phyloP scores from a whole-genome alignment of 1,140 invertebrate genomes.

The Hypsibius dujardini region DNA sequence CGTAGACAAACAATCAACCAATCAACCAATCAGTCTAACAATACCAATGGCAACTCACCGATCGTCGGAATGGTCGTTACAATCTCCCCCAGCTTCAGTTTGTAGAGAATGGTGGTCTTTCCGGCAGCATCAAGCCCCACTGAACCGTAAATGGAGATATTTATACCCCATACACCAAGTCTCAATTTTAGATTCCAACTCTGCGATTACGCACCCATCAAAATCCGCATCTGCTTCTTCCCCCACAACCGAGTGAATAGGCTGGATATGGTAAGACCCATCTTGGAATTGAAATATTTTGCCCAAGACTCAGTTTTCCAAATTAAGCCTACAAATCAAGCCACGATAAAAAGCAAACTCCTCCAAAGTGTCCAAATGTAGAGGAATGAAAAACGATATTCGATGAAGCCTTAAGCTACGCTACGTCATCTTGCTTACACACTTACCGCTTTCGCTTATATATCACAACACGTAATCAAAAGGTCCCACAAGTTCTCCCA shows the following conservation, averaged over 20 bases:
- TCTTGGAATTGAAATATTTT: too few species aligned
- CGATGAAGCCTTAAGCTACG: too few species aligned
- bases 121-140: constrained; percentile 92
- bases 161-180: constrained; percentile 15
- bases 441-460: too few species aligned
- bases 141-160: constrained; percentile 25
- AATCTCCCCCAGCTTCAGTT: constrained; percentile 98
- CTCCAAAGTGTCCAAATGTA: too few species aligned
- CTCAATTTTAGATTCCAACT: constrained; percentile 16
- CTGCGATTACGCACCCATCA: constrained; percentile 50
- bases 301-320: too few species aligned
- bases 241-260: constrained; percentile 83
- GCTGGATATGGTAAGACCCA: constrained; percentile 88
- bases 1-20: constrained; percentile 17
- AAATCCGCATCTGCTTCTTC: constrained; percentile 93
- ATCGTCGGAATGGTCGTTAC: constrained; percentile 98
- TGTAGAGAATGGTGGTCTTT: constrained; percentile 99
- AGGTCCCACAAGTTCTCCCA: too few species aligned
- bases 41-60: constrained; percentile 46
- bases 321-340: too few species aligned
- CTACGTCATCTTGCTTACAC: too few species aligned
- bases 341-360: too few species aligned
- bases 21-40: neutral
- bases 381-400: too few species aligned
- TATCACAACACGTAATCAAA: too few species aligned